Percentiles rank a stretch among this genome's conserved stretches.
These are phyloP conservation scores for Rhagonycha fulva DNA, from an alignment of 2,888 invertebrate genomes.

Conservation along the genomic window DNA sequence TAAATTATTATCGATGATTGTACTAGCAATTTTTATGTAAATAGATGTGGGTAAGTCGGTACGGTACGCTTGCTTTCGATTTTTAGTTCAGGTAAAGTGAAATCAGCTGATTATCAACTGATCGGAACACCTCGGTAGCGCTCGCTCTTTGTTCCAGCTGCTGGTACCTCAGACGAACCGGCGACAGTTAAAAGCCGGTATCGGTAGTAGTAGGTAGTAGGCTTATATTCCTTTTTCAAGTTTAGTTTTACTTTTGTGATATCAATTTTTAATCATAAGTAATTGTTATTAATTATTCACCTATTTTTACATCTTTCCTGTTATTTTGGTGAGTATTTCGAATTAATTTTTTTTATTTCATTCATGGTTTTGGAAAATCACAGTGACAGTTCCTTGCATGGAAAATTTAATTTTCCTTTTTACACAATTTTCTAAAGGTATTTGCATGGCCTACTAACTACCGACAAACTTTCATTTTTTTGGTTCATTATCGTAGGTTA, in stretches of 20 bases:
- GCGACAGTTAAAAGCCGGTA: slow-evolving; percentile 29
- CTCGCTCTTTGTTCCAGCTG: slow-evolving; percentile 35
- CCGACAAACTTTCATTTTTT: background rate
- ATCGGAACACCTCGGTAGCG: slow-evolving; percentile 26
- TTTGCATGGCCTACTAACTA: background rate
- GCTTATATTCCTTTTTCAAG: slow-evolving; percentile 8
- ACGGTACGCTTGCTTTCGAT: slow-evolving; percentile 6
- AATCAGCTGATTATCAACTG: slow-evolving; percentile 36
- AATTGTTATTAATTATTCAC: background rate
- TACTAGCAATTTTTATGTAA: background rate
- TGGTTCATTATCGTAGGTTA: background rate
- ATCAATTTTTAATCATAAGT: slow-evolving; percentile 3
- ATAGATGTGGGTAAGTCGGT: background rate
- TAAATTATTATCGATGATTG: background rate
- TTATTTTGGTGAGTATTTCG: background rate
- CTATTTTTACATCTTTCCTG: background rate
- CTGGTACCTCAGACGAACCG: slow-evolving; percentile 26
- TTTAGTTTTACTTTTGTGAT: slow-evolving; percentile 9
- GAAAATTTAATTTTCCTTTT: background rate
- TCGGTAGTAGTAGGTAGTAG: slow-evolving; percentile 19
- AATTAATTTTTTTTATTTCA: background rate
- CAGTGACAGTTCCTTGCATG: background rate
- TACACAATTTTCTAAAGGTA: background rate
- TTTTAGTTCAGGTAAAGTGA: slow-evolving; percentile 25
- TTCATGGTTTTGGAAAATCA: background rate